A percentile compares a stretch with the other conserved stretches of the same genome.
Conservation (phyloP, 2,888 invertebrate genomes). For the Deilephila elpenor region DNA sequence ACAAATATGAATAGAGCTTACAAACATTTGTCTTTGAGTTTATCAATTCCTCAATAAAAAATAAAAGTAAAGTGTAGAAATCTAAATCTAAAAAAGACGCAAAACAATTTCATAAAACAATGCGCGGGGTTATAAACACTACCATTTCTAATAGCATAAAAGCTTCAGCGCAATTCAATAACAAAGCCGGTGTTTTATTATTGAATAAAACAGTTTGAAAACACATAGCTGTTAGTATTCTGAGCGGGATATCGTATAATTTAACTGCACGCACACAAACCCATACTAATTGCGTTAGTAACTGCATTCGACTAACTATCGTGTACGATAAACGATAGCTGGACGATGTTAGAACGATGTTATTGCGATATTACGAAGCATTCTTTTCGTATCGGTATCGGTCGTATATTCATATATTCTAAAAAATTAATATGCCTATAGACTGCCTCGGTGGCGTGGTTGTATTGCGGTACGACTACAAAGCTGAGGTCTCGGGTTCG, state of each 20-base stretch:
- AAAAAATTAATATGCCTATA: no score
- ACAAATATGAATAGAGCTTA: no score
- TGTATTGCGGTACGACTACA: no score
- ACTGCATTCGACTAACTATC: conserved; percentile 25
- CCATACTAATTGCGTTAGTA: conserved; percentile 28
- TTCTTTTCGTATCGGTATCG: not conserved
- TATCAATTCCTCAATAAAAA: no score
- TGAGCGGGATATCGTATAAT: conserved; percentile 23
- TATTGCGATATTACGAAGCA: not conserved
- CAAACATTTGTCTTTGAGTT: no score
- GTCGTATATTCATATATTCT: no score
- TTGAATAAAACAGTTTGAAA: conserved; percentile 20
- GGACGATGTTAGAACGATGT: conserved; percentile 24
- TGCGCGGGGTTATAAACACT: not conserved
- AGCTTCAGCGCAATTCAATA: conserved; percentile 6
- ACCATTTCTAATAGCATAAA: no score
- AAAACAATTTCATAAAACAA: not conserved
- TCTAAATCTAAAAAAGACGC: not conserved
- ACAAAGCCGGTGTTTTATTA: conserved; percentile 14
- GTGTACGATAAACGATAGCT: conserved; percentile 25
- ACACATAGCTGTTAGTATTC: conserved; percentile 26
- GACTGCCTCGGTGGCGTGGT: no score
- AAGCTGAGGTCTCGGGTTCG: no score
- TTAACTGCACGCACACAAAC: conserved; percentile 15
- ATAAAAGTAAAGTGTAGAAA: no score